Base-by-base conservation (phyloP, 2,888 invertebrate genomes). In the Celastrina argiolus region DNA sequence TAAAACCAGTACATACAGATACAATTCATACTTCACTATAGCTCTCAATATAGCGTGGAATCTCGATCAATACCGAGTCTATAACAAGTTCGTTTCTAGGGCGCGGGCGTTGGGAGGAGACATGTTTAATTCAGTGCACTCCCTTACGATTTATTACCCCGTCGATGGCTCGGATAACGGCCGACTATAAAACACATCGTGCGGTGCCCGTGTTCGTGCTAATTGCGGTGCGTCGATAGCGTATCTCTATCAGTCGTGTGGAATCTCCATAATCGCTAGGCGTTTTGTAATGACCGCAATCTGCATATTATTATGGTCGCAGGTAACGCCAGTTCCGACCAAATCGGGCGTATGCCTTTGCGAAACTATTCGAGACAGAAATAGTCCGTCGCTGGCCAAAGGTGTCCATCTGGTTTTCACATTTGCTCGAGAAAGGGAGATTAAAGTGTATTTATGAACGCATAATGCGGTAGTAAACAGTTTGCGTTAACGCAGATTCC, bases 401-500 rank as follows among this genome's bases (percentile, higher is more conserved):
- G 22, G 22, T 5, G 51, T 26, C 26, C 14, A 51, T 26, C 1
- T 51, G 51, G 22, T 51, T 51, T 51, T 26, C 16, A 45, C 18
- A 45, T 45, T 18, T 45, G 16, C 26, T 26, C 51, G 22, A 26
- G 26, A 22, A 51, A 45, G 14, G 14, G 22, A 2, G 10, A 12
- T 10, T 36, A 36, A 36, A 10, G 10, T 36, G 10, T 36, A 36
- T 51, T 51, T 51, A 51, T 26, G 51, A 51, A 12, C 22, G 51
- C 51, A 51, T 26, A 51, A 51, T 51, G 61, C 65, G 67, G 68
- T 67, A 67, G 69, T 68, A 67, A 68, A 68, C 69, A 68, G 69
- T 64, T 63, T 22, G 51, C 10, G 45, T 45, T 45, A 18, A 51
- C 51, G 18, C 51, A 51, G 5, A 67, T 67, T 68, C 56, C 68